Conservation (phyloP, 2,113 vertebrate genomes). For the Manacus vitellinus region DNA sequence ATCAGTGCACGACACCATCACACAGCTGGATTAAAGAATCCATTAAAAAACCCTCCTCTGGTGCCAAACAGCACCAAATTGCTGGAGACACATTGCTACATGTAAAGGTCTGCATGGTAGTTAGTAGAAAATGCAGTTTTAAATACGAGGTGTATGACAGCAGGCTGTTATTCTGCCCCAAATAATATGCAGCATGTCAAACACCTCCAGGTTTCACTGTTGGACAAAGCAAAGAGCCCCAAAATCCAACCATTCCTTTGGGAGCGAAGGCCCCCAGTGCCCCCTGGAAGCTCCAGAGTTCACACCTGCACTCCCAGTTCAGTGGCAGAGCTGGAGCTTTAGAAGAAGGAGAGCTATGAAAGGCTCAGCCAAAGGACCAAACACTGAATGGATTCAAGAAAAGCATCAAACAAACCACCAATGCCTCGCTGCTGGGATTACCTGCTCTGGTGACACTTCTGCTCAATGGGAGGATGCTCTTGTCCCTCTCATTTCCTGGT, state of each 20-base stretch:
- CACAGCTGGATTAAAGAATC: neutral
- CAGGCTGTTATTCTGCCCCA: neutral
- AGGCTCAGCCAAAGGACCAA: neutral
- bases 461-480: slow-evolving; percentile 46
- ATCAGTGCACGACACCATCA: neutral
- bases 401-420: neutral
- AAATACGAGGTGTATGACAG: neutral
- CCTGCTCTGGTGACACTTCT: slow-evolving; percentile 56
- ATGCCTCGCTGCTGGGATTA: slow-evolving; percentile 4
- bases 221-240: neutral
- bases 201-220: neutral
- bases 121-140: neutral
- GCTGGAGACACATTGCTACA: neutral
- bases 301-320: neutral
- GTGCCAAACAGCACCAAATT: neutral
- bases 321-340: neutral
- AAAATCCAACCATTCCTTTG: neutral
- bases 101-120: neutral
- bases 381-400: neutral
- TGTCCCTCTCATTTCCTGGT: slow-evolving; percentile 71
- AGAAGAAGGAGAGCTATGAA: neutral
- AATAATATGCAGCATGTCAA: neutral
- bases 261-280: accelerated
- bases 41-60: neutral
- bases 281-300: neutral